Evolutionary conservation across 2,888 invertebrate genomes (phyloP), one percentile per base, ranked within the genome.

Genomic region (Acanthacorydalis orientalis): DNA sequence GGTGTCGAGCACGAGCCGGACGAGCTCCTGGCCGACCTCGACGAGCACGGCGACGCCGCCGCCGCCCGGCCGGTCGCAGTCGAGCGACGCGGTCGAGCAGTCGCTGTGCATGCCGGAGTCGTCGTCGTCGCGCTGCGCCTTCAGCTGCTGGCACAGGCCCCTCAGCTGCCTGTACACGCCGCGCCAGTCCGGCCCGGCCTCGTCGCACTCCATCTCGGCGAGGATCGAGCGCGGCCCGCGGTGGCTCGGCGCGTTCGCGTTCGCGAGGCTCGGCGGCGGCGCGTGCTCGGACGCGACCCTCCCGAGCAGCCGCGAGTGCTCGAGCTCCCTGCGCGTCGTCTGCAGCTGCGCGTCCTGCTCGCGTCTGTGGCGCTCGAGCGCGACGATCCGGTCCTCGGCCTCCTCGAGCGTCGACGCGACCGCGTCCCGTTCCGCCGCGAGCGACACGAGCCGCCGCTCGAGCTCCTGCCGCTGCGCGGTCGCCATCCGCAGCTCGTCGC

Each of bases 141-240:
- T 80, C 10, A 86, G 68, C 56, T 84, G 83, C 54, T 80, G 73
- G 51, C 83, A 82, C 50, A 86, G 66, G 45, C 81, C 72, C 55
- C 83, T 70, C 51, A 87, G 68, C 62, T 86, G 79, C 56, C 84
- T 79, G 59, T 80, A 82, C 15, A 80, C 80, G 42, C 79, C 76
- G 49, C 80, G 73, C 40, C 80, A 79, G 56, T 82, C 81, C 43
- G 70, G 70, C 54, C 75, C 63, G 4, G 65, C 65, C 50, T 83
- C 83, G 55, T 78, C 79, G 45, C 83, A 77, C 63, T 91, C 90
- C 80, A 93, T 86, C 73, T 93, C 92, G 53, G 86, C 88, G 60
- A 88, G 85, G 50, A 93, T 73, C 16, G 91, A 90, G 51, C 85
- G 65, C 52, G 75, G 72, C 7, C 74, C 67, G 51, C 57, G 10